Evolutionary conservation across 2,888 invertebrate genomes (phyloP).

Genomic region (Bhutanitis thaidina): DNA sequence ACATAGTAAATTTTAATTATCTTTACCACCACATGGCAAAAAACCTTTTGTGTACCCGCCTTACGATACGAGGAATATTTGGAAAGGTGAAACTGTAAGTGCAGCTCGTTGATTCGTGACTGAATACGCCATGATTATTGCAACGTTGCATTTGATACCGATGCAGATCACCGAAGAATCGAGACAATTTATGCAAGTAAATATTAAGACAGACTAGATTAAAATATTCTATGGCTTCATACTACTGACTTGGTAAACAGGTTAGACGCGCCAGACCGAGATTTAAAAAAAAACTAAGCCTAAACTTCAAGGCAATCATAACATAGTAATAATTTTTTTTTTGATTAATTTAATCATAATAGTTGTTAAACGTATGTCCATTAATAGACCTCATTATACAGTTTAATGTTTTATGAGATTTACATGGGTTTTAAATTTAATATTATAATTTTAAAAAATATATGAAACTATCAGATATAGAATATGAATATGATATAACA

Average conservation of each 20-base stretch:
- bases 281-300: slow-evolving; percentile 36
- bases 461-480: no score
- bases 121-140: background rate
- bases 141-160: background rate
- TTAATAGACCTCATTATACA: no score
- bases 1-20: no score
- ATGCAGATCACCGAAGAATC: background rate
- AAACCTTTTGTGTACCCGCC: no score
- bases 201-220: background rate
- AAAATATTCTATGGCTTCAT: slow-evolving; percentile 18
- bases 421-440: no score
- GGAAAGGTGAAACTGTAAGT: background rate
- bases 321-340: slow-evolving; percentile 37
- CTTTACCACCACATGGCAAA: no score
- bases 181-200: background rate
- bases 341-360: slow-evolving; percentile 2
- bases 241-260: slow-evolving; percentile 42
- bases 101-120: background rate
- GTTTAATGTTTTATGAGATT: no score
- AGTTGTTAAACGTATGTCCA: no score
- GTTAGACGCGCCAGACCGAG: slow-evolving; percentile 51
- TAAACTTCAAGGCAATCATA: slow-evolving; percentile 31
- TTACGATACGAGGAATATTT: no score
- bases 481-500: no score
- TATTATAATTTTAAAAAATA: no score